Conservation (phyloP, 2,888 invertebrate species). For the Drosophila gaucha region DNA sequence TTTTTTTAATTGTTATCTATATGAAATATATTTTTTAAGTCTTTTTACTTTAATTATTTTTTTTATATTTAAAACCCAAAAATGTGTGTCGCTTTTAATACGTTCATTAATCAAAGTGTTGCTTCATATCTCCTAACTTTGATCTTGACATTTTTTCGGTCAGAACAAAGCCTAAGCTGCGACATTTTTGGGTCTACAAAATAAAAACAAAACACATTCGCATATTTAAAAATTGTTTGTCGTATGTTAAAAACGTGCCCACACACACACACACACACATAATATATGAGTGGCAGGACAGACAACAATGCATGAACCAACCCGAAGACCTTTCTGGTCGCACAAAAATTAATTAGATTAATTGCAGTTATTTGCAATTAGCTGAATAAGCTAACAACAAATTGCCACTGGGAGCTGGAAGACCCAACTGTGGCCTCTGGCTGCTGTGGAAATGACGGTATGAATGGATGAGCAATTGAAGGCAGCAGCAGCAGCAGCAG, state of each 20-base stretch:
- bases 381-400: constrained; percentile 56
- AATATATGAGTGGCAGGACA: constrained; percentile 9
- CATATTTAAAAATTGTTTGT: constrained; percentile 5
- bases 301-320: constrained; percentile 11
- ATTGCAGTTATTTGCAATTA: constrained; percentile 55
- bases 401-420: constrained; percentile 55
- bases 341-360: constrained; percentile 41
- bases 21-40: not conserved
- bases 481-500: constrained; percentile 33
- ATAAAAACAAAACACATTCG: constrained; percentile 8
- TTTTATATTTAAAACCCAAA: constrained; percentile 16
- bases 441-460: constrained; percentile 51
- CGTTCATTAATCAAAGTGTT: constrained; percentile 51
- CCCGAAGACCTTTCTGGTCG: constrained; percentile 26
- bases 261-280: constrained; percentile 3
- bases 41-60: not conserved
- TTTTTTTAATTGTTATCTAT: not conserved
- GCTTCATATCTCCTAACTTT: constrained; percentile 37
- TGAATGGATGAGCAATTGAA: constrained; percentile 74
- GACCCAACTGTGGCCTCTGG: constrained; percentile 13
- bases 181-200: constrained; percentile 39
- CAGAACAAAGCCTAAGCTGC: constrained; percentile 19
- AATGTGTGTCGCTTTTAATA: constrained; percentile 18
- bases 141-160: constrained; percentile 65
- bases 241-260: constrained; percentile 4